These are phyloP conservation scores for Momotus momota DNA, from an alignment of 2,797 vertebrate species.

Conservation along the genomic window DNA sequence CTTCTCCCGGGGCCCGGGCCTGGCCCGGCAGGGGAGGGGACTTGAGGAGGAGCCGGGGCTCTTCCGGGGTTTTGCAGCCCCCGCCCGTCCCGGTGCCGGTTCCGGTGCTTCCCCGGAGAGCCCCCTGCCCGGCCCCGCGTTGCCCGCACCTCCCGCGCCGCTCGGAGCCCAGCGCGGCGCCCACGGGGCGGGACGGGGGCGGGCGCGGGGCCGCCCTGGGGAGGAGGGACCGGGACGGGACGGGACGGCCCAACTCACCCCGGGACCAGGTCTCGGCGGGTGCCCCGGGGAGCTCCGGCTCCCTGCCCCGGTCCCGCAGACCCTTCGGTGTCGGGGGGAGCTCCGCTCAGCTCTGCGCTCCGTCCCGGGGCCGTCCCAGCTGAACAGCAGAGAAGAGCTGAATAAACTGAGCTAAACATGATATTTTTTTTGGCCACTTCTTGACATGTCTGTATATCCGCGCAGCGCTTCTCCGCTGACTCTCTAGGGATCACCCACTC, in stretches of 20 bases:
- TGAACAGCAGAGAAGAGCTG: neutral
- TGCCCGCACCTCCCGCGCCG: neutral
- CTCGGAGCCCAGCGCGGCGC: neutral
- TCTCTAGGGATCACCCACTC: no score
- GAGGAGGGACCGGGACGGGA: neutral
- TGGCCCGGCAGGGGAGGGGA: neutral
- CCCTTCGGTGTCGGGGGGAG: neutral
- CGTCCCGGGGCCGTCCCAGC: neutral
- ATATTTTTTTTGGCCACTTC: neutral
- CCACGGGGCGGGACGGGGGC: neutral
- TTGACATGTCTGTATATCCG: neutral
- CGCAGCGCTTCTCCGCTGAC: accelerated
- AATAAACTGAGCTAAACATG: neutral
- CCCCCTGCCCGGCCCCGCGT: no score
- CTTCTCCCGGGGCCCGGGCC: neutral
- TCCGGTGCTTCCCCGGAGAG: neutral
- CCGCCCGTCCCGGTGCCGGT: neutral
- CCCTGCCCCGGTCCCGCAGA: neutral
- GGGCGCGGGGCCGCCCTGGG: neutral
- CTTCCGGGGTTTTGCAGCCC: neutral
- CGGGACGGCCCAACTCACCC: neutral
- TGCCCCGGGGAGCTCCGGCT: neutral
- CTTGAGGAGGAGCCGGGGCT: neutral
- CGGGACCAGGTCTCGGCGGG: neutral
- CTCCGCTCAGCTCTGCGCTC: neutral